Evolutionary conservation across 2,113 vertebrate species (phyloP).

Genomic region (Psophia crepitans): DNA sequence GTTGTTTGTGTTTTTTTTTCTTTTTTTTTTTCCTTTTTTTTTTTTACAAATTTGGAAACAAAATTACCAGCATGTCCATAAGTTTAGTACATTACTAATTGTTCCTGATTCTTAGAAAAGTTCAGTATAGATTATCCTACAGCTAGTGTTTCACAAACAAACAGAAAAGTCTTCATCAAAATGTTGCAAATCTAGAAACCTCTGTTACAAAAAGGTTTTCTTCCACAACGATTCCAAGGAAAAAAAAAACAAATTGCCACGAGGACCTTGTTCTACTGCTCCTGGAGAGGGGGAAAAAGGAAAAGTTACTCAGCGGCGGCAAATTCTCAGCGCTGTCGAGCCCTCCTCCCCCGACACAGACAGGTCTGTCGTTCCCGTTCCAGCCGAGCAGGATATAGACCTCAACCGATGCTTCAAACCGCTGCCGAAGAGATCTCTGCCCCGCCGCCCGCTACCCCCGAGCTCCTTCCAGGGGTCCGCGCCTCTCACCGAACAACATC

Average conservation of each 20-base stretch:
- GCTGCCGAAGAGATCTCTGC: not conserved
- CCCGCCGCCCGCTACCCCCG: not conserved
- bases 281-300: slow-evolving; percentile 69
- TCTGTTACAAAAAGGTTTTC: slow-evolving; percentile 87
- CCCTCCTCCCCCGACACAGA: not conserved
- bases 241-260: not conserved
- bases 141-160: slow-evolving; percentile 98
- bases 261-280: slow-evolving; percentile 86
- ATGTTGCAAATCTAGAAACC: slow-evolving; percentile 94
- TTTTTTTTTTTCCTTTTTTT: not conserved
- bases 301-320: not conserved
- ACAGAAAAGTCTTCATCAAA: slow-evolving; percentile 90
- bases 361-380: not conserved
- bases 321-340: not conserved
- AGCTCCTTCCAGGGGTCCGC: not conserved
- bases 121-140: slow-evolving; percentile 93
- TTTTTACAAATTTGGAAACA: slow-evolving; percentile 71
- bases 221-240: slow-evolving; percentile 81
- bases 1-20: not conserved
- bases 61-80: slow-evolving; percentile 83
- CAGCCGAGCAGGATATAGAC: not conserved
- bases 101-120: slow-evolving; percentile 88
- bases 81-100: slow-evolving; percentile 79
- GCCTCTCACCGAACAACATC: not conserved
- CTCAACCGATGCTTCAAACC: not conserved